Evolutionary conservation across 2,888 invertebrate species (phyloP), one percentile per base, ranked within the genome.

Genomic region (Eristalis tenax): DNA sequence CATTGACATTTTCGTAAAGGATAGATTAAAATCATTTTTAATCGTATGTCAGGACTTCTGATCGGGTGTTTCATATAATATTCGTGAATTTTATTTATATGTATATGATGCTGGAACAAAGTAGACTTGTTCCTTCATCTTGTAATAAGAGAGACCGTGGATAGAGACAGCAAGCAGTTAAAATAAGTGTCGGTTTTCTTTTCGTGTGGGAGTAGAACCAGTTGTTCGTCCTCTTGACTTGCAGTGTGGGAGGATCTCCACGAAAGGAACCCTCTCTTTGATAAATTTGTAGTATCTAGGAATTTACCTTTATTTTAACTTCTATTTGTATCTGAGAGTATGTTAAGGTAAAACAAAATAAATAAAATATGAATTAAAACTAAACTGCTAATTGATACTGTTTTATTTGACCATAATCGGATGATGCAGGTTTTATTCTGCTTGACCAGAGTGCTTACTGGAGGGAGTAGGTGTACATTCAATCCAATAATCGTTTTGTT

Each of bases 241-340:
- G 22, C 32, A 56, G 4, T n/a, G 23, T 32, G 18, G 15, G 32
- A 23, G n/a, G 3, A 65, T 50, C 23, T 23, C 18, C 8, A 56
- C 50, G 38, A 57, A 59, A 69, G 57, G 68, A 56, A 64, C 28
- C 59, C 59, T 66, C 76, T 61, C 35, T 68, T 69, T 40, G 43
- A 68, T 70, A 73, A 18, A 74, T 75, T 82, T 78, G 74, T 78
- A 74, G 75, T 70, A 74, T 75, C 23, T 86, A 86, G 66, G 66
- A 78, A 66, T 73, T 73, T 50, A 43, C 40, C 68, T 75, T 64
- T 43, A 65, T 43, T 79, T 78, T 71, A 75, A 79, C 78, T 85
- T 86, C 82, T 86, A 82, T 86, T 86, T 86, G 82, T 86, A 86
- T 82, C 77, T 82, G 77, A 81, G 73, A 85, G 76, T 86, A 86